A percentile compares a stretch with the other conserved stretches of the same genome.
These are phyloP conservation scores for Sebastes hubbsi DNA, from an alignment of 2,797 vertebrate species.

Conservation along the genomic window DNA sequence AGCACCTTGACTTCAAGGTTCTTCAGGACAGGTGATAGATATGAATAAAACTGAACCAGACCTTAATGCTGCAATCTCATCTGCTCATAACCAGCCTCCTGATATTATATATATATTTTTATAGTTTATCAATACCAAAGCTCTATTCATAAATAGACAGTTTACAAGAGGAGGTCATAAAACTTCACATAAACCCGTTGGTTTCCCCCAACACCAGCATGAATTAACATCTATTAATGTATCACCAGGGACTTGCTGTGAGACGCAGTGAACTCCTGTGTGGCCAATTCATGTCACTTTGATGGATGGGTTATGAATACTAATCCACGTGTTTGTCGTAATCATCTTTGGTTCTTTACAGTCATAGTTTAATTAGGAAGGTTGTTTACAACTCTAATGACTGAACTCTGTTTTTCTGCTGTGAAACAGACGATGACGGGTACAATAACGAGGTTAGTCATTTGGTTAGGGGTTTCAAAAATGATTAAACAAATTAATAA, in stretches of 20 bases:
- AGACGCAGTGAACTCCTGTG: background rate
- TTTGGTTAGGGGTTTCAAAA: too few species aligned
- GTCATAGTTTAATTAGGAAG: constrained; percentile 28
- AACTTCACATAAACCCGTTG: constrained; percentile 48
- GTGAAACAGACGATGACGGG: background rate
- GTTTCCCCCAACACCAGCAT: constrained; percentile 37
- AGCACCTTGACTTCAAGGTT: constrained; percentile 1
- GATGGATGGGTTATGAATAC: constrained; percentile 60
- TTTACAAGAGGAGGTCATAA: constrained; percentile 50
- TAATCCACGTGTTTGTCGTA: constrained; percentile 32
- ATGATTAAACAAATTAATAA: background rate
- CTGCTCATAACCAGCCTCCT: constrained; percentile 25
- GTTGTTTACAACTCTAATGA: constrained; percentile 10
- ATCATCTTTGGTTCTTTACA: constrained; percentile 22
- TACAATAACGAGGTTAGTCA: background rate
- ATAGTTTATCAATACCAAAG: constrained; percentile 47
- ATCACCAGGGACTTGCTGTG: constrained; percentile 15
- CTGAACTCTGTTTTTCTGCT: background rate
- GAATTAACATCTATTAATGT: constrained; percentile 55
- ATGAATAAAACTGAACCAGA: constrained; percentile 37
- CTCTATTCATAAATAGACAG: constrained; percentile 40
- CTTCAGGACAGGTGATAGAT: background rate
- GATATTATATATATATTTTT: constrained; percentile 21
- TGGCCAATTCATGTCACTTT: constrained; percentile 32
- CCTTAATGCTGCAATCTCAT: background rate